Evolutionary conservation across 2,113 vertebrate species (phyloP).

Genomic region (Corythornis cristatus): DNA sequence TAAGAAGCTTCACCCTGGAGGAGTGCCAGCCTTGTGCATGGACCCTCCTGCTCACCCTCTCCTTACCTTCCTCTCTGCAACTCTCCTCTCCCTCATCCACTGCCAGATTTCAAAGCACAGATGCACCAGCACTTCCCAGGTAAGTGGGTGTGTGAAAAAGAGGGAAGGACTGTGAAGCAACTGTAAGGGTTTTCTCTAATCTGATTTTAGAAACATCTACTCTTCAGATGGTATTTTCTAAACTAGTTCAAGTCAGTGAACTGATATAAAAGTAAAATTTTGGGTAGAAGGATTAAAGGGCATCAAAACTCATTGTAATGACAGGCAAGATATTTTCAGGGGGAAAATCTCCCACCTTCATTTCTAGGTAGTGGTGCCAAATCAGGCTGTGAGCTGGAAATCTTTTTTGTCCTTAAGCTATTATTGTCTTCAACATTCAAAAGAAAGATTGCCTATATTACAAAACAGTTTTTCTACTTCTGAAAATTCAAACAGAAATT

Average conservation of each 20-base stretch:
- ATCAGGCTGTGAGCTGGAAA: background rate
- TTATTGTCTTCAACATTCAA: background rate
- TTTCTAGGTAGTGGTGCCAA: background rate
- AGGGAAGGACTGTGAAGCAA: background rate
- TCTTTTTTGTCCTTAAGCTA: background rate
- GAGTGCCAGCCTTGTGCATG: background rate
- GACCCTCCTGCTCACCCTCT: background rate
- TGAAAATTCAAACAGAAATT: constrained; percentile 1
- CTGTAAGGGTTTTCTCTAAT: background rate
- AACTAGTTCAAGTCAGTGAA: background rate
- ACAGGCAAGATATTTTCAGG: background rate
- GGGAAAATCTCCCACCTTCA: background rate
- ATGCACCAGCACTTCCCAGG: background rate
- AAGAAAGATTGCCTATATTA: background rate
- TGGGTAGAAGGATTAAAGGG: background rate
- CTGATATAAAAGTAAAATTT: background rate
- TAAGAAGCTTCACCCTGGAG: background rate
- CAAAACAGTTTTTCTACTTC: background rate
- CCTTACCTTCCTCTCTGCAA: background rate
- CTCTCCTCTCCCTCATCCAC: background rate
- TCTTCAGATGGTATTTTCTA: background rate
- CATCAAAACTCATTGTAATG: background rate
- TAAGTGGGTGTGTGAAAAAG: background rate
- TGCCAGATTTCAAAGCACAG: background rate
- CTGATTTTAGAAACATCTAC: background rate